Conservation (phyloP, 2,113 vertebrate genomes). For the Notiomystis cincta region DNA sequence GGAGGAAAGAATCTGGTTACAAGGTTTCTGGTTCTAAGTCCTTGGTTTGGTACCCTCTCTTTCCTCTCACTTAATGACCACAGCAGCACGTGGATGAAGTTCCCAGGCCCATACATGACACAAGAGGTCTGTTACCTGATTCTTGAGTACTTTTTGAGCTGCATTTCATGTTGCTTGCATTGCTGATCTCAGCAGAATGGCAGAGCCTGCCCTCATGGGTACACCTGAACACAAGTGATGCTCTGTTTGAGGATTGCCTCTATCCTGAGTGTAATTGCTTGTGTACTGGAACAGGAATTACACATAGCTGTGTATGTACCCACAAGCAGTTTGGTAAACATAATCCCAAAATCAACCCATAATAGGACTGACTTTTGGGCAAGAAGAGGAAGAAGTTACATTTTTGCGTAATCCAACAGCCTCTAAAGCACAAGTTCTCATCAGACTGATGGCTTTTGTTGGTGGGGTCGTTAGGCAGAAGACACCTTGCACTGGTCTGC, state of each 20-base stretch:
- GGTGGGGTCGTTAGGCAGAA: background rate
- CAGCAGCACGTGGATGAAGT: background rate
- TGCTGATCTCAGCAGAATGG: background rate
- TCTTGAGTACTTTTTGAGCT: background rate
- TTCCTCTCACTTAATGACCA: background rate
- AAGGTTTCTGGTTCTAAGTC: background rate
- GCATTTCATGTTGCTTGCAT: background rate
- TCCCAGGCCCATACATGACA: background rate
- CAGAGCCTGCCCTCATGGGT: background rate
- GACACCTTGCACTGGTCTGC: background rate
- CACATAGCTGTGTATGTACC: background rate
- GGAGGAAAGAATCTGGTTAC: background rate
- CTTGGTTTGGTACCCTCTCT: background rate
- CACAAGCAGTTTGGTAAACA: background rate
- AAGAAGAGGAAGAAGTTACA: background rate
- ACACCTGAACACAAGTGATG: background rate
- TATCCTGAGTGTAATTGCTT: background rate
- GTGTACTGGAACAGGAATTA: background rate
- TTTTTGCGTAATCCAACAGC: background rate
- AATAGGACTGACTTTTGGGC: background rate
- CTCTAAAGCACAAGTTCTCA: background rate
- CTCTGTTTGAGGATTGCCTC: background rate
- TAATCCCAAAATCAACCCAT: background rate
- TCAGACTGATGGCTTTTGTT: background rate
- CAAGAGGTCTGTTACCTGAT: background rate